Evolutionary conservation across 2,113 vertebrate species (phyloP).

Genomic region (Pteruthius melanotis): DNA sequence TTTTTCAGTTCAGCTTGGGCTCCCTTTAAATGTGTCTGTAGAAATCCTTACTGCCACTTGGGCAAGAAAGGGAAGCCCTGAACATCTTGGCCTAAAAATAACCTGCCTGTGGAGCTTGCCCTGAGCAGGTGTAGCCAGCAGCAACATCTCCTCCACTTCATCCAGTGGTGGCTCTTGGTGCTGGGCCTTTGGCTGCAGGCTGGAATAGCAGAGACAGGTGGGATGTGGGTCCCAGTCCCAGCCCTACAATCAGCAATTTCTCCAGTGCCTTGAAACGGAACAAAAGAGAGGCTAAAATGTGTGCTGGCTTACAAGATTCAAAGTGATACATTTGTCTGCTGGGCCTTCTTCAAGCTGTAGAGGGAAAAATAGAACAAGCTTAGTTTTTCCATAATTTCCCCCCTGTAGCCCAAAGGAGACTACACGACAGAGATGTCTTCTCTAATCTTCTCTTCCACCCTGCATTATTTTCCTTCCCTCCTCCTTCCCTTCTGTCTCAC

Average conservation of each 20-base stretch:
- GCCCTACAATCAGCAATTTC: background rate
- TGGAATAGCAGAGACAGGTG: background rate
- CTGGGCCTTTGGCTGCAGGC: background rate
- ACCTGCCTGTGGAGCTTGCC: background rate
- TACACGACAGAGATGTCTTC: conserved; percentile 58
- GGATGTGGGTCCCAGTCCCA: background rate
- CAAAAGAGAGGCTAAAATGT: background rate
- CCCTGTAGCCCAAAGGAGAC: conserved; percentile 55
- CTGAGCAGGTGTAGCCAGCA: background rate
- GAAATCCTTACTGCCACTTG: background rate
- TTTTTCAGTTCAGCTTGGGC: background rate
- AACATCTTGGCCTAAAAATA: background rate
- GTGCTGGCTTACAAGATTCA: background rate
- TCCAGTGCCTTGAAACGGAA: background rate
- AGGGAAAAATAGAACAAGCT: conserved; percentile 49
- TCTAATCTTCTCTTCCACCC: conserved; percentile 66
- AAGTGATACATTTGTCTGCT: conserved; percentile 54
- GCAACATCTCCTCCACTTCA: background rate
- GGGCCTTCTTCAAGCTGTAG: conserved; percentile 40
- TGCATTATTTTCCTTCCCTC: conserved; percentile 56
- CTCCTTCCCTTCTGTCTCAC: conserved; percentile 64
- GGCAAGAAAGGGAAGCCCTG: background rate
- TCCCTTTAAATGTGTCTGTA: background rate
- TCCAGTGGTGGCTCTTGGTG: fast-evolving
- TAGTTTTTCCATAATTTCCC: conserved; percentile 38